Conservation (phyloP, 2,888 invertebrate species). For the Meghimatium bilineatum region DNA sequence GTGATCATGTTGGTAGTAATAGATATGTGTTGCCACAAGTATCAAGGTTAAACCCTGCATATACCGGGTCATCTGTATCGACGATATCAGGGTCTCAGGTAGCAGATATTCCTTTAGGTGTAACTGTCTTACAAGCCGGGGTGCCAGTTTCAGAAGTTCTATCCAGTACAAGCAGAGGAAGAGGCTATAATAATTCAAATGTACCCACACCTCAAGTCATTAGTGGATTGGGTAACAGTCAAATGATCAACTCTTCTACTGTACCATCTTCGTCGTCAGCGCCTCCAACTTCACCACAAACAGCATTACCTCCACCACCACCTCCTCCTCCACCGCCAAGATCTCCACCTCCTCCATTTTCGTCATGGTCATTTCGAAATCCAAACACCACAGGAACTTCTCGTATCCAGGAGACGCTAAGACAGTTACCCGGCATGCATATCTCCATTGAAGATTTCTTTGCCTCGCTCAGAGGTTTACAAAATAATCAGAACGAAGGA, state of each 20-base stretch:
- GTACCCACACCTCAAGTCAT: not conserved
- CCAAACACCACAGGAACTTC: not conserved
- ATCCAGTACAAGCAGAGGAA: not conserved
- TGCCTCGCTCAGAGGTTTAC: conserved; percentile 23
- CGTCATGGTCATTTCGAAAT: not conserved
- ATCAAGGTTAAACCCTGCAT: not conserved
- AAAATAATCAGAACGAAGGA: conserved; percentile 31
- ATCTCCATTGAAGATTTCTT: conserved; percentile 51
- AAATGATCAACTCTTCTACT: not conserved
- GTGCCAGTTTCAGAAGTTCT: not conserved
- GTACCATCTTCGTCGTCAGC: conserved; percentile 1
- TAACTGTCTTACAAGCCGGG: not conserved
- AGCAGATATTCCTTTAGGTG: conserved; percentile 4
- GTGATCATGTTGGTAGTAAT: not conserved
- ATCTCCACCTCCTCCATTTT: conserved; percentile 25
- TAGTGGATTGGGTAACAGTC: not conserved
- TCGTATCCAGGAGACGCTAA: not conserved
- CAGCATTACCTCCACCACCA: conserved; percentile 17
- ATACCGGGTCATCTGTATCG: conserved; percentile 9
- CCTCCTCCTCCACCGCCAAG: conserved; percentile 25
- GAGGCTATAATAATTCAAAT: not conserved
- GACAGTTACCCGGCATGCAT: conserved; percentile 52
- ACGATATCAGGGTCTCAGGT: conserved; percentile 45
- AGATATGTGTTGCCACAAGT: not conserved
- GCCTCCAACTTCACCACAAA: not conserved